Base-by-base conservation (phyloP, 2,113 vertebrate species). In the Otolemur garnettii region DNA sequence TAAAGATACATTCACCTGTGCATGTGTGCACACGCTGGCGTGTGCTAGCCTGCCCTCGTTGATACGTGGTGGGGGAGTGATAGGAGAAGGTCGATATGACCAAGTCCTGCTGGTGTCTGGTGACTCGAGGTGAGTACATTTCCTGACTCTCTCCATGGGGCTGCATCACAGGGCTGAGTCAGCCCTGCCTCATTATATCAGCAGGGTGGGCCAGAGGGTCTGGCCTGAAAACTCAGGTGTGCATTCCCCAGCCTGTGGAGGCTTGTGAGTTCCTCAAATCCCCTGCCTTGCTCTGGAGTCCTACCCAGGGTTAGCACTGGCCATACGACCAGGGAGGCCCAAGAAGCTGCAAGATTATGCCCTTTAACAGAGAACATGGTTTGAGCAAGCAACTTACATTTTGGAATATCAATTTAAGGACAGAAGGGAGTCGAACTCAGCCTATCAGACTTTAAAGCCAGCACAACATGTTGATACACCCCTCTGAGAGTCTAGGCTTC, bases 21-120 rank as follows among this genome's bases (percentile, higher is more conserved):
- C 1, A 28, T 11, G 72, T 5, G 22, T 2, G 64, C 5, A 28
- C 26, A 53, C 21, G 8, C 15, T 38, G 4, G 1, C 1, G 4
- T 0, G 1, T 24, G 22, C 66, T 62, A 7, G 9, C 50, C 80
- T 30, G 81, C 57, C 19, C 59, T 45, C 50, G 50, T 11, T 45
- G 38, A 35, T 1, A 2, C 8, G 45, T 50, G 45, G 7, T 50
- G 7, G 21, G 7, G 30, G n/a, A 33, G 6, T 5, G 3, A 8
- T 11, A 35, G 78, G 57, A 69, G 38, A 83, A 64, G 42, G 55
- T 2, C 7, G 0, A 0, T 1, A 4, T 28, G 30, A 50, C 26
- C 17, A 4, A 74, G 71, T 26, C 55, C 62, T 50, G 4, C 4
- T 22, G 62, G 26, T 28, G 1, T 66, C 26, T 24, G 74, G 53